phyloP scores from a whole-genome alignment of 2,113 vertebrate species.

The Dasypus novemcinctus region DNA sequence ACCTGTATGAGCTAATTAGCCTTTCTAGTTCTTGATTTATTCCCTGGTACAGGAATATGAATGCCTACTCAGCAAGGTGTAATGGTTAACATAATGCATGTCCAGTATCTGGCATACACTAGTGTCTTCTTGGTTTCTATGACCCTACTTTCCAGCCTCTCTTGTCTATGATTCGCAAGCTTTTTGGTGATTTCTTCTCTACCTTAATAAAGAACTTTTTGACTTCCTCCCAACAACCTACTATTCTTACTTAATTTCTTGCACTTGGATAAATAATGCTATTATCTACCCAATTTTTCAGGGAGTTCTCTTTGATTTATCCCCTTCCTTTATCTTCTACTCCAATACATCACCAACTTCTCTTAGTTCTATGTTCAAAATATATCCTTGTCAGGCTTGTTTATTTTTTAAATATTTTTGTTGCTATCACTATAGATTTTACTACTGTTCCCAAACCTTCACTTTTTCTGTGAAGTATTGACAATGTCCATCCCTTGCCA shows the following conservation, averaged over 20 bases:
- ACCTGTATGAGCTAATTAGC: not conserved
- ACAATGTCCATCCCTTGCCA: not conserved
- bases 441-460: not conserved
- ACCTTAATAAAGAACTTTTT: not conserved
- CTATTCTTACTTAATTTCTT: not conserved
- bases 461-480: not conserved
- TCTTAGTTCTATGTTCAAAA: not conserved
- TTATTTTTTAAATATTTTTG: not conserved
- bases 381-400: not conserved
- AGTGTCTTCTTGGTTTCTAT: not conserved
- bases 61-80: not conserved
- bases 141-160: not conserved
- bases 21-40: not conserved
- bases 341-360: not conserved
- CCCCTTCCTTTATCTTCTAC: not conserved
- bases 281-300: not conserved
- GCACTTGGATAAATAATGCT: not conserved
- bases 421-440: not conserved
- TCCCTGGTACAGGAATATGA: not conserved
- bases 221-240: not conserved
- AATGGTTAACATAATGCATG: not conserved
- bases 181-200: not conserved
- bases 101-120: too few species aligned
- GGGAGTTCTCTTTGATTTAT: not conserved
- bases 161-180: not conserved